phyloP scores from a whole-genome alignment of 2,888 invertebrate genomes.

The Alcis repandata region DNA sequence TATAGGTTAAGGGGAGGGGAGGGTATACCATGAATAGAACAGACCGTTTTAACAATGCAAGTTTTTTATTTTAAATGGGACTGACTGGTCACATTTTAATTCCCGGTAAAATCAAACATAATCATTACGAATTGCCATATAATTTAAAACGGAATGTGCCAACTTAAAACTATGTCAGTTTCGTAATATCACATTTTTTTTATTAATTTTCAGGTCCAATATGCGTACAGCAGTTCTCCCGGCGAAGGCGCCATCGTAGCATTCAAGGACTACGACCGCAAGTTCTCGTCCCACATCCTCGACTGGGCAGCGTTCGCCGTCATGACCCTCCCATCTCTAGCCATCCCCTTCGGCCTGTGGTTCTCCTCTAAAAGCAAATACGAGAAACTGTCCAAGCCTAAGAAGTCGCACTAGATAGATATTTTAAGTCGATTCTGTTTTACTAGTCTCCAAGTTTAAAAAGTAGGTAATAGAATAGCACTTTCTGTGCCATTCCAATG shows the following conservation, averaged over 20 bases:
- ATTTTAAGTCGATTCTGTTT: conserved; percentile 11
- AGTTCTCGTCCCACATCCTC: conserved; percentile 98
- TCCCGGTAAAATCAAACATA: too few species aligned
- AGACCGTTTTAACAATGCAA: too few species aligned
- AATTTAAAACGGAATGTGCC: too few species aligned
- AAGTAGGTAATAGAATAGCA: too few species aligned
- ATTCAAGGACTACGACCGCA: conserved; percentile 96
- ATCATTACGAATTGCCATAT: too few species aligned
- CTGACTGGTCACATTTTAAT: too few species aligned
- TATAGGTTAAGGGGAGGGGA: too few species aligned
- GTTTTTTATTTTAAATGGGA: too few species aligned
- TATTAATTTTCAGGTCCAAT: conserved; percentile 88
- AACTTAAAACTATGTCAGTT: too few species aligned
- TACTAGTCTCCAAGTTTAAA: not conserved
- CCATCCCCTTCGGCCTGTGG: conserved; percentile 98
- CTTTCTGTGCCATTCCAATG: too few species aligned
- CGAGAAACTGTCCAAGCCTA: conserved; percentile 91
- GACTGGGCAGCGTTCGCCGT: conserved; percentile 99
- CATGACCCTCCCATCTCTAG: conserved; percentile 97
- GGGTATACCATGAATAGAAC: too few species aligned
- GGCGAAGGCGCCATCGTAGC: conserved; percentile 98
- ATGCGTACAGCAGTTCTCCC: conserved; percentile 94
- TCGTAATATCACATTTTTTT: too few species aligned
- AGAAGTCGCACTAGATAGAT: conserved; percentile 86
- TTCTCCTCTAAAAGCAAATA: conserved; percentile 98